Evolutionary conservation across 2,113 vertebrate genomes (phyloP).

Genomic region (Cebidichthys violaceus): DNA sequence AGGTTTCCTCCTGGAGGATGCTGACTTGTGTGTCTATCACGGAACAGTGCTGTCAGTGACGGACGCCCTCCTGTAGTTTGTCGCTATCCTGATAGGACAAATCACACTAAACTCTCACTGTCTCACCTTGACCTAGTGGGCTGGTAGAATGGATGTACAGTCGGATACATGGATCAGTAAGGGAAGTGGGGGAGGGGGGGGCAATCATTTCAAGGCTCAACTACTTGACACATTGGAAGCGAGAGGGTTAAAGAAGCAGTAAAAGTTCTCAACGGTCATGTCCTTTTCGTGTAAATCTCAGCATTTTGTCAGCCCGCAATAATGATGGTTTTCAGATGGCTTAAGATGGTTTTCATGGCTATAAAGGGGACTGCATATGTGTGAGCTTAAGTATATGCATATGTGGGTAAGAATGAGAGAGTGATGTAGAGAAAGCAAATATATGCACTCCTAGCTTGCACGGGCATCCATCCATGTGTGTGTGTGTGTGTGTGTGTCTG

Average conservation of each 20-base stretch:
- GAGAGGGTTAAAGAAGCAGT: conserved; percentile 59
- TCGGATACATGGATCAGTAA: conserved; percentile 65
- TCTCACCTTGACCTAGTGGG: conserved; percentile 76
- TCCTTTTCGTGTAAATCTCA: conserved; percentile 64
- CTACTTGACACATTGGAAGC: conserved; percentile 61
- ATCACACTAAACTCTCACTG: conserved; percentile 66
- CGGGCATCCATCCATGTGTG: conserved; percentile 47
- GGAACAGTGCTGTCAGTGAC: conserved; percentile 58
- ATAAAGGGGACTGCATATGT: conserved; percentile 43
- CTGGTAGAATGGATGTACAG: conserved; percentile 56
- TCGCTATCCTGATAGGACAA: conserved; percentile 66
- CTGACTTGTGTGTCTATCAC: conserved; percentile 71
- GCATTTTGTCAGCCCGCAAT: conserved; percentile 51
- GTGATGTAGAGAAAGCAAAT: conserved; percentile 67
- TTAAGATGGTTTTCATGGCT: conserved; percentile 47
- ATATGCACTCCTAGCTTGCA: conserved; percentile 51
- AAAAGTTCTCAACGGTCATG: conserved; percentile 58
- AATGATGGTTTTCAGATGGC: conserved; percentile 71
- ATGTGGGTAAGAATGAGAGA: conserved; percentile 57
- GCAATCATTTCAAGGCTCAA: conserved; percentile 58
- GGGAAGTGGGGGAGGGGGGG: conserved; percentile 14
- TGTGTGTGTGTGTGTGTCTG: conserved; percentile 46
- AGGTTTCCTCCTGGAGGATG: conserved; percentile 73
- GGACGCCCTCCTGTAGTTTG: conserved; percentile 65
- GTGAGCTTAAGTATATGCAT: conserved; percentile 65